phyloP scores from a whole-genome alignment of 2,888 invertebrate genomes.

The Drosophila austrosaltans region DNA sequence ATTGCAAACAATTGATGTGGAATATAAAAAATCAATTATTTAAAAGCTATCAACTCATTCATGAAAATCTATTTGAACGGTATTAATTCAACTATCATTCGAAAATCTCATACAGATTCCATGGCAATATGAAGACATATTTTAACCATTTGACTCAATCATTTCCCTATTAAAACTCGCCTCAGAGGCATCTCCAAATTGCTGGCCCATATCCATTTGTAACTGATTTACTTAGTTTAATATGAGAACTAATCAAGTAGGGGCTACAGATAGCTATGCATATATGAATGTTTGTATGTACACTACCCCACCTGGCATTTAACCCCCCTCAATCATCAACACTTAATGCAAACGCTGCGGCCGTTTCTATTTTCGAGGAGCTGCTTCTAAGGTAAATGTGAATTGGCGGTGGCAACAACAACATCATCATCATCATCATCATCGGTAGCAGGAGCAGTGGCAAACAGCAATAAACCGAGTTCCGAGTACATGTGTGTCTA shows the following conservation, averaged over 20 bases:
- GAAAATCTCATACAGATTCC: neutral
- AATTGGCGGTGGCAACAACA: constrained; percentile 16
- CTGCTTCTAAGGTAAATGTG: constrained; percentile 33
- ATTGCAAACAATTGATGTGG: neutral
- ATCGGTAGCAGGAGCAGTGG: constrained; percentile 13
- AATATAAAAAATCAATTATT: neutral
- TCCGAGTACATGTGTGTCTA: constrained; percentile 25
- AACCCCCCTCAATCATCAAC: neutral
- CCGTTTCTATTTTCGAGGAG: constrained; percentile 42
- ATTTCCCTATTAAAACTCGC: neutral
- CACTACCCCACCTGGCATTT: neutral
- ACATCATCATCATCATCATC: constrained; percentile 13
- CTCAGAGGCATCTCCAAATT: neutral
- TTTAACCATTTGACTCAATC: neutral
- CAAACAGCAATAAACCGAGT: constrained; percentile 50
- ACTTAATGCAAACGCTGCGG: constrained; percentile 40
- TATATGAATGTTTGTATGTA: neutral
- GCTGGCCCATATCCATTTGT: neutral
- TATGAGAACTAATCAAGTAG: constrained; percentile 66
- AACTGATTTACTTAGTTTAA: constrained; percentile 50
- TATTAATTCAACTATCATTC: neutral
- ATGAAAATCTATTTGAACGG: too few relatives aligned
- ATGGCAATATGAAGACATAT: neutral
- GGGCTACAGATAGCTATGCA: constrained; percentile 43
- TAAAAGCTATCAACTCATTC: neutral